These are phyloP conservation scores for Salvator merianae DNA, from an alignment of 2,113 vertebrate genomes.

Conservation along the genomic window DNA sequence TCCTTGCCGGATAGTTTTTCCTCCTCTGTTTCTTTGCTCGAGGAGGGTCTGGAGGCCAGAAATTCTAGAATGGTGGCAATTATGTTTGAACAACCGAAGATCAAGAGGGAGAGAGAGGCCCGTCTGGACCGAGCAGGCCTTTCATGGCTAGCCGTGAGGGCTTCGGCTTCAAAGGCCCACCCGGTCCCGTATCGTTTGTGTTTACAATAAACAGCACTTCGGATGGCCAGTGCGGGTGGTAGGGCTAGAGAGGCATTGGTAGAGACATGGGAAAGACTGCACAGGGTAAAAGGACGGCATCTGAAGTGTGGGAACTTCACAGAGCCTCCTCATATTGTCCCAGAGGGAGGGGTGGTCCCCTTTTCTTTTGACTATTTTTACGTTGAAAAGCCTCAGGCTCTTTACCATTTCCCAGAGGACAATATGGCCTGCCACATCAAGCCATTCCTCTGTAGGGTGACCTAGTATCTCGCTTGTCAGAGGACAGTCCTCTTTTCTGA, in stretches of 20 bases:
- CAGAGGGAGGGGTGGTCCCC: neutral
- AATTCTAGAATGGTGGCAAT: slow-evolving; percentile 66
- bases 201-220: slow-evolving; percentile 70
- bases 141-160: slow-evolving; percentile 58
- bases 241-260: slow-evolving; percentile 50
- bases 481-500: no score
- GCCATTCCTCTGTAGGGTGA: no score
- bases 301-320: neutral
- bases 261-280: neutral
- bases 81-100: slow-evolving; percentile 51
- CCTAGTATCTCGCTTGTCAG: no score
- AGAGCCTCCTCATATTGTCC: neutral
- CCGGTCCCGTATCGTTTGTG: slow-evolving; percentile 62
- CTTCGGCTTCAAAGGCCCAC: slow-evolving; percentile 68
- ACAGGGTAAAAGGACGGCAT: neutral
- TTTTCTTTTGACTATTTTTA: fast-evolving
- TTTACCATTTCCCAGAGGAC: neutral
- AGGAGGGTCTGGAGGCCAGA: slow-evolving; percentile 48
- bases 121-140: slow-evolving; percentile 50
- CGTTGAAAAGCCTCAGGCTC: neutral
- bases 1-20: neutral
- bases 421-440: no score
- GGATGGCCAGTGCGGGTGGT: slow-evolving; percentile 61
- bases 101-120: slow-evolving; percentile 42
- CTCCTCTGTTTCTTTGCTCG: slow-evolving; percentile 46